phyloP scores from a whole-genome alignment of 2,888 invertebrate species.

The Beris morrisii region DNA sequence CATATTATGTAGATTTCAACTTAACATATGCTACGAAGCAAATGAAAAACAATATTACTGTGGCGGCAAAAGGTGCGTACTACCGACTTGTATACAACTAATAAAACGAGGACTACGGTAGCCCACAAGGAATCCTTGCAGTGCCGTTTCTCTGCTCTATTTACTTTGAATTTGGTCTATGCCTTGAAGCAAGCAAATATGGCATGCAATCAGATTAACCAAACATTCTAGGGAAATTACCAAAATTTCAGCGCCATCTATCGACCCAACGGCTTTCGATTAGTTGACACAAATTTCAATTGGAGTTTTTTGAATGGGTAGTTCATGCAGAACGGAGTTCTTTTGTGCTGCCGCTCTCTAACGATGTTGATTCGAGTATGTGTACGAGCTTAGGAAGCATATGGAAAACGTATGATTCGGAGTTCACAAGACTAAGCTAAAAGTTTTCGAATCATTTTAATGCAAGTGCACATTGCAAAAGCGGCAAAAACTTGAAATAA shows the following conservation, averaged over 20 bases:
- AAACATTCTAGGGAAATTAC: conserved; percentile 21
- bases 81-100: conserved; percentile 5
- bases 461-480: too few species aligned
- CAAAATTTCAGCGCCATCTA: not conserved
- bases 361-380: too few species aligned
- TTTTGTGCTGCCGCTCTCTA: too few species aligned
- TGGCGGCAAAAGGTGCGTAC: not conserved
- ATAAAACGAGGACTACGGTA: conserved; percentile 5
- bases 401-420: too few species aligned
- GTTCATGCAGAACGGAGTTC: too few species aligned
- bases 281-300: too few species aligned
- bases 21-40: conserved; percentile 9
- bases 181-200: conserved; percentile 22
- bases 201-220: conserved; percentile 27
- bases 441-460: too few species aligned
- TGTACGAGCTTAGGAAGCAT: too few species aligned
- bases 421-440: too few species aligned
- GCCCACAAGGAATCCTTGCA: not conserved
- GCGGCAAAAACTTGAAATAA: too few species aligned
- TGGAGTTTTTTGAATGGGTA: too few species aligned
- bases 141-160: not conserved
- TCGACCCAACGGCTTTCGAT: too few species aligned
- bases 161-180: conserved; percentile 24
- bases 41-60: conserved; percentile 18
- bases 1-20: conserved; percentile 29